Conservation (phyloP, 2,888 invertebrate species). For the Tetropium fuscum region DNA sequence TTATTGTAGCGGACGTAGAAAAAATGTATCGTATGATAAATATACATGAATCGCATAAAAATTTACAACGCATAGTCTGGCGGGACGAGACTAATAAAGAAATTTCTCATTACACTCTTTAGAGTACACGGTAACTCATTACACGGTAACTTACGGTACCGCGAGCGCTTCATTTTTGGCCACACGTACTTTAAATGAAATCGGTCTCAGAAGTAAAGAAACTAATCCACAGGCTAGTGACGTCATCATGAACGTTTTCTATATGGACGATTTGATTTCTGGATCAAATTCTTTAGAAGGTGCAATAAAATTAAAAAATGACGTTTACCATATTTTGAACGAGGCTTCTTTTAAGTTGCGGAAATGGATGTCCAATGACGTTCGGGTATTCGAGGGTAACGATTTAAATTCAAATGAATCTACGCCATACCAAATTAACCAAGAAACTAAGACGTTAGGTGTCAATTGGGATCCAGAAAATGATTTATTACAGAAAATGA, state of each 20-base stretch:
- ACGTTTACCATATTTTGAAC: not conserved
- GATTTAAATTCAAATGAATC: not conserved
- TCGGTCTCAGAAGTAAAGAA: not conserved
- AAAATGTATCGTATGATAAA: slow-evolving; percentile 10
- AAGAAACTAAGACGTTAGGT: slow-evolving; percentile 33
- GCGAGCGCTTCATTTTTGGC: slow-evolving; percentile 32
- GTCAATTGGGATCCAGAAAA: slow-evolving; percentile 32
- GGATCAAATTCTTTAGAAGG: not conserved
- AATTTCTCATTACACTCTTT: slow-evolving; percentile 15
- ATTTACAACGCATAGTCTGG: slow-evolving; percentile 7
- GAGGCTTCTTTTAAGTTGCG: not conserved
- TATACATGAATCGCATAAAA: not conserved
- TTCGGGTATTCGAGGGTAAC: slow-evolving; percentile 1
- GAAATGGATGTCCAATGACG: slow-evolving; percentile 3
- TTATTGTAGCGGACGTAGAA: not conserved
- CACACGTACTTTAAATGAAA: slow-evolving; percentile 18
- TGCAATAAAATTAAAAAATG: not conserved
- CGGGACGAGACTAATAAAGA: not conserved
- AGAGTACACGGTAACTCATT: too few species aligned
- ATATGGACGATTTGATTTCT: not conserved
- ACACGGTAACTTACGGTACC: slow-evolving; percentile 36
- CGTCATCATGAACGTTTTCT: not conserved
- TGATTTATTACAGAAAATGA: slow-evolving; percentile 32
- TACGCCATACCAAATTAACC: slow-evolving; percentile 21
- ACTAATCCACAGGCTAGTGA: not conserved